A percentile compares a stretch with the other conserved stretches of the same genome.
phyloP scores from a whole-genome alignment of 2,797 vertebrate species.

The Coluber constrictor region DNA sequence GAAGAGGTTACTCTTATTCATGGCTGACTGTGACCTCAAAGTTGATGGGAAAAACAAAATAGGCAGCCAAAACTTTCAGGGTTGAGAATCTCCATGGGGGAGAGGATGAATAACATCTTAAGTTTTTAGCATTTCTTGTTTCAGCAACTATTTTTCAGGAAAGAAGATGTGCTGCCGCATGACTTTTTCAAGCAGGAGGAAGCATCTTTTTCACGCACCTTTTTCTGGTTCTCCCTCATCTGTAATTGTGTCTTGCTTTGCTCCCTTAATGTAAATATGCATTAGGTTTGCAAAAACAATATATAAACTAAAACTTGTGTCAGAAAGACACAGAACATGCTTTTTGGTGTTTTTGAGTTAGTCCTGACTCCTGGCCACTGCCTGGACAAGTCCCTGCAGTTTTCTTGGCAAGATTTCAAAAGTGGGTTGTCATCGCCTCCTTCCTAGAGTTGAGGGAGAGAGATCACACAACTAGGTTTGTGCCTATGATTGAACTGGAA shows the following conservation, averaged over 20 bases:
- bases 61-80: neutral
- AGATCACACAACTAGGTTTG: neutral
- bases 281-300: neutral
- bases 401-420: neutral
- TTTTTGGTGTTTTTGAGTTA: neutral
- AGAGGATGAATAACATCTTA: conserved; percentile 13
- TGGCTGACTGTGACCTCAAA: neutral
- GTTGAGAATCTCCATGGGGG: conserved; percentile 21
- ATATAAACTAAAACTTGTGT: neutral
- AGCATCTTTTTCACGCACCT: neutral
- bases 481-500: neutral
- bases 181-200: neutral
- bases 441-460: neutral
- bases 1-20: neutral
- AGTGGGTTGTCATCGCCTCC: neutral
- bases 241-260: neutral
- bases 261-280: neutral
- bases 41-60: neutral
- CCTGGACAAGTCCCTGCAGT: neutral
- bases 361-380: neutral
- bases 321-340: neutral
- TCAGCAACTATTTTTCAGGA: neutral
- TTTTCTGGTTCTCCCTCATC: neutral
- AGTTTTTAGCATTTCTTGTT: neutral
- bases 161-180: neutral